Conservation (phyloP, 1,140 invertebrate species). For the Nymphalis io region DNA sequence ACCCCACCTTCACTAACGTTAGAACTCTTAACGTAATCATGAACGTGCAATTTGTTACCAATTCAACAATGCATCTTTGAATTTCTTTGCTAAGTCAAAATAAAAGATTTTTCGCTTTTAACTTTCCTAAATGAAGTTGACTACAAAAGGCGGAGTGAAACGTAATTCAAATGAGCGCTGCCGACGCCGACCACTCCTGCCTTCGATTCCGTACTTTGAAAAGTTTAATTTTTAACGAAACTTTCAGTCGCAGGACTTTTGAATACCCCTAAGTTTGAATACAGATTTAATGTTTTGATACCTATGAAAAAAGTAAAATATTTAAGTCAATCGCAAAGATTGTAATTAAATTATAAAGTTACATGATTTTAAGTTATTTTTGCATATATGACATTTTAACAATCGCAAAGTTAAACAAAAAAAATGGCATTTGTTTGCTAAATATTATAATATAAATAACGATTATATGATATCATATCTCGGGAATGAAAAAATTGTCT, state of each 20-base stretch:
- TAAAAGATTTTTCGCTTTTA: constrained; percentile 69
- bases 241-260: constrained; percentile 62
- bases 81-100: constrained; percentile 65
- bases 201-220: constrained; percentile 71
- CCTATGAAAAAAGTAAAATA: constrained; percentile 20
- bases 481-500: no score
- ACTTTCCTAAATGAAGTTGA: constrained; percentile 78
- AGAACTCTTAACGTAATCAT: constrained; percentile 71
- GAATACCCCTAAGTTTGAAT: constrained; percentile 61
- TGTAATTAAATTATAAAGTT: no score
- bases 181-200: constrained; percentile 55
- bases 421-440: background rate
- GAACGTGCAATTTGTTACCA: constrained; percentile 74
- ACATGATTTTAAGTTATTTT: no score
- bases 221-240: constrained; percentile 74
- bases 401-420: no score
- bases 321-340: background rate
- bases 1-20: constrained; percentile 38
- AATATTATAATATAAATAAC: no score
- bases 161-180: constrained; percentile 74
- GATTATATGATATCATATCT: no score
- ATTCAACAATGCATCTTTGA: constrained; percentile 78
- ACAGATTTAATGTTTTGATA: constrained; percentile 54
- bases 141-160: constrained; percentile 73
- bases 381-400: no score